phyloP scores from a whole-genome alignment of 2,888 invertebrate species.

The Lamellibrachia columna region DNA sequence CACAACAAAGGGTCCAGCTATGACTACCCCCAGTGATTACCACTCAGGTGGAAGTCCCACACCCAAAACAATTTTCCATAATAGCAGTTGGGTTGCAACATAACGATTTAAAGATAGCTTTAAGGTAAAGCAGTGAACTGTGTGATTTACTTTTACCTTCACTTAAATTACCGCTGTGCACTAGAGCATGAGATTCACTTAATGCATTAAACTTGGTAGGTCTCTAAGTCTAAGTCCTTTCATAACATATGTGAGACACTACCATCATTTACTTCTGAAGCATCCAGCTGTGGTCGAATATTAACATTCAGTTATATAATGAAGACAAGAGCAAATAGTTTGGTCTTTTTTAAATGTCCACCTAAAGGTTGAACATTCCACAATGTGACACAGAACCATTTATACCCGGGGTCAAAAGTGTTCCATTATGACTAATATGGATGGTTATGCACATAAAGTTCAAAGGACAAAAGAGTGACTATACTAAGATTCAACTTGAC shows the following conservation, averaged over 20 bases:
- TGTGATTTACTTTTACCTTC: neutral
- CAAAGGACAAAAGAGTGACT: neutral
- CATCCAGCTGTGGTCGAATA: neutral
- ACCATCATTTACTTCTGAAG: neutral
- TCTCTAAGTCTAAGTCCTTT: slow-evolving; percentile 16
- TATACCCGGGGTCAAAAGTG: neutral
- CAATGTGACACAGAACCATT: neutral
- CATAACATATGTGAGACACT: neutral
- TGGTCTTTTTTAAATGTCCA: neutral
- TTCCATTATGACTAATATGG: neutral
- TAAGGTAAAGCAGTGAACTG: neutral
- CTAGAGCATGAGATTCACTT: slow-evolving; percentile 12
- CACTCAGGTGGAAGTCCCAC: neutral
- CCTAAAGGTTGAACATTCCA: slow-evolving; percentile 2
- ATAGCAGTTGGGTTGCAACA: neutral
- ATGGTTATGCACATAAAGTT: neutral
- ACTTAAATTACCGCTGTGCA: neutral
- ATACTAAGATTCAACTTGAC: neutral
- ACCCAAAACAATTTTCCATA: neutral
- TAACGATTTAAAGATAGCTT: neutral
- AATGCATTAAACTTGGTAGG: neutral
- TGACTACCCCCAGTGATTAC: neutral
- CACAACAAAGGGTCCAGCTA: neutral
- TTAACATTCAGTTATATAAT: neutral
- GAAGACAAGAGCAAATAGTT: neutral